Evolutionary conservation across 2,888 invertebrate genomes (phyloP).

Genomic region (Hirtodrosophila histrioides): DNA sequence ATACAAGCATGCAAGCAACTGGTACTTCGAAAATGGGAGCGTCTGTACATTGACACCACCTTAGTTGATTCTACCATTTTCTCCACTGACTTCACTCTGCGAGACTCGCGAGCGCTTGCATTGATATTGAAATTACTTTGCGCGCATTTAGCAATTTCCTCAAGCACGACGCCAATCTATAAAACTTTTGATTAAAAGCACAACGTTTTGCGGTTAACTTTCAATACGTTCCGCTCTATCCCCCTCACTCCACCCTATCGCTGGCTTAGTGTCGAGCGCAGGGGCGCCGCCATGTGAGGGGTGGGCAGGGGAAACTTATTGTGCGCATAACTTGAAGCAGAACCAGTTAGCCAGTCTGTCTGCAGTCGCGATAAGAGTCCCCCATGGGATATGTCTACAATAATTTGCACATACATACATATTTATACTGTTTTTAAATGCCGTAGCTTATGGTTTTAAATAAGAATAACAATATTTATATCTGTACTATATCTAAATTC

Average conservation of each 20-base stretch:
- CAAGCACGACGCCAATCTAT: slow-evolving; percentile 73
- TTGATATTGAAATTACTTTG: slow-evolving; percentile 65
- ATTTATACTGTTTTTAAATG: slow-evolving; percentile 12
- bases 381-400: slow-evolving; percentile 11
- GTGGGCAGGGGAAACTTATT: not conserved
- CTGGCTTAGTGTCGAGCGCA: slow-evolving; percentile 5
- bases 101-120: not conserved
- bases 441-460: slow-evolving; percentile 39
- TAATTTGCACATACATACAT: slow-evolving; percentile 30
- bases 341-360: slow-evolving; percentile 7
- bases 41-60: no score
- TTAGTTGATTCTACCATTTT: no score
- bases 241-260: not conserved
- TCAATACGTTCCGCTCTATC: slow-evolving; percentile 12
- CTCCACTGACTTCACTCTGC: slow-evolving; percentile 1
- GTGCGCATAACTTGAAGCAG: not conserved
- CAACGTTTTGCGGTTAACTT: slow-evolving; percentile 59
- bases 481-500: slow-evolving; percentile 14
- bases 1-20: no score
- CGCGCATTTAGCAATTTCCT: slow-evolving; percentile 68
- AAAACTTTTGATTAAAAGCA: slow-evolving; percentile 75
- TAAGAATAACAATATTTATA: slow-evolving; percentile 24
- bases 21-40: no score
- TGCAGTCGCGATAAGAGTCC: not conserved
- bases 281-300: not conserved